Conservation (phyloP, 2,797 vertebrate genomes). For the Hyperoplus lanceolatus region DNA sequence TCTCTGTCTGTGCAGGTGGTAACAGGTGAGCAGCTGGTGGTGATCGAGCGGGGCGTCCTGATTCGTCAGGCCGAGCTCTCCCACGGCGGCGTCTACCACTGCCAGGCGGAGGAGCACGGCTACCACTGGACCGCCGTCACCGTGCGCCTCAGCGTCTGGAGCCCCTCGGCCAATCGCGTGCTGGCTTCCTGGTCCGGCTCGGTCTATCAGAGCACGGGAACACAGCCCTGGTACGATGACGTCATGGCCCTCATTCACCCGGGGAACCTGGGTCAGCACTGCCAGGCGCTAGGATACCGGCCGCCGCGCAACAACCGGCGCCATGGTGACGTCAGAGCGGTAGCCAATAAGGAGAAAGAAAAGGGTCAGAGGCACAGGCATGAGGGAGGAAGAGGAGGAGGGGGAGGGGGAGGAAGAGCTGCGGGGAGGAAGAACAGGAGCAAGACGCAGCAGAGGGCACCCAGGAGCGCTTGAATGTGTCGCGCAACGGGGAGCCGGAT, state of each 20-base stretch:
- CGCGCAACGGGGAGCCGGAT: background rate
- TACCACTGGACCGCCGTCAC: constrained; percentile 88
- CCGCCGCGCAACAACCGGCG: constrained; percentile 76
- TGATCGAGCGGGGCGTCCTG: constrained; percentile 86
- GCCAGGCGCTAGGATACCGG: constrained; percentile 80
- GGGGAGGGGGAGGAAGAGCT: constrained; percentile 68
- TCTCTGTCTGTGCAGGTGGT: constrained; percentile 71
- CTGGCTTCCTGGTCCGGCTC: constrained; percentile 58
- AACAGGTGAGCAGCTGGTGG: constrained; percentile 85
- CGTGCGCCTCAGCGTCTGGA: constrained; percentile 83
- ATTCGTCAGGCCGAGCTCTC: constrained; percentile 84
- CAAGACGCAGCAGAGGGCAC: constrained; percentile 85
- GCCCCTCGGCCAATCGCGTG: constrained; percentile 71
- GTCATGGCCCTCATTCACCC: constrained; percentile 84
- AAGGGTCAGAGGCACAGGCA: constrained; percentile 77
- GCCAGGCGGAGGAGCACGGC: constrained; percentile 88
- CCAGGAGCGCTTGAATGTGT: constrained; percentile 80
- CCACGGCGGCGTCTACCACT: constrained; percentile 87
- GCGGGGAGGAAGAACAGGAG: constrained; percentile 85
- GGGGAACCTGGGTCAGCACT: constrained; percentile 82
- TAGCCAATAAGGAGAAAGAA: constrained; percentile 63
- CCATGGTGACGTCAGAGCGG: constrained; percentile 37
- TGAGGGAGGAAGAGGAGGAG: constrained; percentile 62
- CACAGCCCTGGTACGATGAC: constrained; percentile 83
- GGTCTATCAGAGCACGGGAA: constrained; percentile 50